Base-by-base conservation (phyloP, 2,113 vertebrate genomes). In the Channa maculata region DNA sequence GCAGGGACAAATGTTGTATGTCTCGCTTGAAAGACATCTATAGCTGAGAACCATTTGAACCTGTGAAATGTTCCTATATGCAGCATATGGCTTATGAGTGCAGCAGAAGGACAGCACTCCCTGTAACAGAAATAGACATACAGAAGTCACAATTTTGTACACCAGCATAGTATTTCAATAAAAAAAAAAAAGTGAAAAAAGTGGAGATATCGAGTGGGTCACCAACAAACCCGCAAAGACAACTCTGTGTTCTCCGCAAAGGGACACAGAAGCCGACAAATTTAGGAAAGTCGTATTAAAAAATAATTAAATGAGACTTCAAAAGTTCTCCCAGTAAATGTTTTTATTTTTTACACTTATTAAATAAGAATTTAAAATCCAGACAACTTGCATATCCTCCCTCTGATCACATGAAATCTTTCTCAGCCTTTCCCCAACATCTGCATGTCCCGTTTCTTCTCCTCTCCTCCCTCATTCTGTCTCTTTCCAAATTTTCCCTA, bases 71-170 rank as follows among this genome's bases (percentile, higher is more conserved):
- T 58, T 73, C 74, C 68, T 75, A 65, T 59, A 79, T 76, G 76
- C 57, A 86, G 79, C 78, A 76, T 87, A 83, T 81, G 77, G 82
- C 69, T 48, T 70, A 70, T 82, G 60, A 62, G 60, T 73, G 76
- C 65, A 88, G 82, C 83, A 86, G 84, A 86, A 82, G 78, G 83
- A 86, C 75, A 75, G 75, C 52, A 70, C 76, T 53, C 75, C 65
- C 15, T 60, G 74, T 59, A 72, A 66, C 80, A 91, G 72, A 89
- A 86, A 85, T 80, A 91, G 72, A 86, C 66, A 39, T 65, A 75
- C 66, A 87, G 82, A 79, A 82, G 84, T 89, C 62, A 83, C 71
- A 85, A 88, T 79, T 53, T 12, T 71, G 68, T 67, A 80, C 41
- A 33, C 61, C 57, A 85, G 49, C 64, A 2, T 55, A 85, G 48